phyloP scores from a whole-genome alignment of 2,888 invertebrate species.

The Trachelus iudaicus region DNA sequence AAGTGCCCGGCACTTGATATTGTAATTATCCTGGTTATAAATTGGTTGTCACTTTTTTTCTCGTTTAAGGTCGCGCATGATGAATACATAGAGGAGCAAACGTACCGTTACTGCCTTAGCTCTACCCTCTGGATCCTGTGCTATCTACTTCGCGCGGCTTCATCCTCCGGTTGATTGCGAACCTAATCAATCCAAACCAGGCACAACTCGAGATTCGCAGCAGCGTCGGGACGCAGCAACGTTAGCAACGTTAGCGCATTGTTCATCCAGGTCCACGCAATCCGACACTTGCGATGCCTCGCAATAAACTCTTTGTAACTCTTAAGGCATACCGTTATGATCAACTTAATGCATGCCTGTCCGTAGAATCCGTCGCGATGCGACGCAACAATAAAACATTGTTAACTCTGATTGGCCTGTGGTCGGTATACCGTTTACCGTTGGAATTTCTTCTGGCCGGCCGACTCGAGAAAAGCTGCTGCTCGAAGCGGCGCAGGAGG shows the following conservation, averaged over 20 bases:
- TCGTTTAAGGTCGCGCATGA: conserved; percentile 55
- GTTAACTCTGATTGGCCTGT: conserved; percentile 61
- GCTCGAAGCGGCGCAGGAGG: conserved; percentile 19
- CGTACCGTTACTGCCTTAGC: conserved; percentile 55
- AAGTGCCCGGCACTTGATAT: conserved; percentile 52
- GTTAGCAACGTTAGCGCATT: not conserved
- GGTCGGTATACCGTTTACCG: conserved; percentile 52
- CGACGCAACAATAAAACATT: conserved; percentile 64
- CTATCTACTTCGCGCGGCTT: conserved; percentile 20
- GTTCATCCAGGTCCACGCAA: conserved; percentile 28
- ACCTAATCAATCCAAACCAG: not conserved
- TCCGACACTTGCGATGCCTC: conserved; percentile 38
- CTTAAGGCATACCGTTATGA: conserved; percentile 60
- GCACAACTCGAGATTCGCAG: not conserved
- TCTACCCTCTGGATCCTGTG: conserved; percentile 29
- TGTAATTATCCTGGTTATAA: conserved; percentile 62
- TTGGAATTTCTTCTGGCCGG: conserved; percentile 42
- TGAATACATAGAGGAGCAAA: conserved; percentile 56
- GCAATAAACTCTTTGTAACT: conserved; percentile 36
- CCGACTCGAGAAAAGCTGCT: conserved; percentile 8
- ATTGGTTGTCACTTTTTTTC: conserved; percentile 60
- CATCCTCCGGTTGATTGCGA: not conserved
- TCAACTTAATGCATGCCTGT: conserved; percentile 62
- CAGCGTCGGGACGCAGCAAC: not conserved
- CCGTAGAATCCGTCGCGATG: conserved; percentile 43